Evolutionary conservation across 2,797 vertebrate genomes (phyloP), one percentile per base, ranked within the genome.

Genomic region (Florisuga fusca): DNA sequence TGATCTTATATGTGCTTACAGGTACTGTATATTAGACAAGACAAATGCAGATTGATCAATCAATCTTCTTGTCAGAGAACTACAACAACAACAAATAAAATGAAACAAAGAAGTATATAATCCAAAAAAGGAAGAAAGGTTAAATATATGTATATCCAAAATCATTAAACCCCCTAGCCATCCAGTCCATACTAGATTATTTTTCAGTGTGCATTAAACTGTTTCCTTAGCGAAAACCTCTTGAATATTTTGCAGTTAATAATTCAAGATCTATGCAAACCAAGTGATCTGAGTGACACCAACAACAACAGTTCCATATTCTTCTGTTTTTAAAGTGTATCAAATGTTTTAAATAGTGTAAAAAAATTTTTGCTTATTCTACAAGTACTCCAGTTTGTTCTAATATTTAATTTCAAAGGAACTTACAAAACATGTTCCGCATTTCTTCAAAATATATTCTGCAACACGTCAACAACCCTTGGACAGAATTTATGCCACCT

Each of bases 131-230:
- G 12, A 75, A 64, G 15, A 76, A 84, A 51, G 0, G 0, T 59
- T 63, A 45, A 63, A 59, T 53, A 61, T 71, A 67, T 12, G 1
- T 19, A 67, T 59, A 15, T 3, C 5, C 9, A 6, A 61, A 51
- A 58, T 6, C 3, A 62, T 84, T 75, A 20, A 67, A 27, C 3
- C 0, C 1, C 3, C 0, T 79, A 2, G 17, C 4, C 7, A 36
- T 36, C 15, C 7, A 53, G 10, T 45, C 9, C 15, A 15, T 38
- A 59, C 2, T 34, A 71, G 8, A 45, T 2, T 1, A 15, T 59
- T 80, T 82, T 75, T 74, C 11, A 71, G 5, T 41, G 7, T 34
- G 2, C 2, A 43, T 20, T 75, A 10, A 78, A 36, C 2, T n/a
- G 12, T 38, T 81, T 61, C 19, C 26, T 61, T 68, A 62, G 18